phyloP scores from a whole-genome alignment of 2,888 invertebrate genomes.

The Microplitis manilae region DNA sequence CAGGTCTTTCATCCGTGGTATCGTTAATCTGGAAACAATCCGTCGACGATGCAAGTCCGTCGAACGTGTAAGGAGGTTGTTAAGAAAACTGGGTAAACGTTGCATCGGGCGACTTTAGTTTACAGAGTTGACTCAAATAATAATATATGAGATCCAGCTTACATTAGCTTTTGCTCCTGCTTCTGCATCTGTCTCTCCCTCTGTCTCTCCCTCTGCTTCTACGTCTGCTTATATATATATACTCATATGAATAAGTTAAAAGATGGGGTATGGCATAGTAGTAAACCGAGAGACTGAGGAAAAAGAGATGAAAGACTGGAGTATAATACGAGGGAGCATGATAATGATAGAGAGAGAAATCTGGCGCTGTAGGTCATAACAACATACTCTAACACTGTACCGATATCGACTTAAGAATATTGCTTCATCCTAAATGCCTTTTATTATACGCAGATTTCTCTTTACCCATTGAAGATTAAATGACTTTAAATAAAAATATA shows the following conservation, averaged over 20 bases:
- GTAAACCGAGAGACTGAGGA: neutral
- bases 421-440: conserved; percentile 9
- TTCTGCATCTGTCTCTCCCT: neutral
- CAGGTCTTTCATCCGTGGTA: neutral
- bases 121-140: neutral
- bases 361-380: conserved; percentile 64
- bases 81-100: conserved; percentile 2
- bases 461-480: neutral
- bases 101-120: neutral
- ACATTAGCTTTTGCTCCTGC: neutral
- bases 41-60: neutral
- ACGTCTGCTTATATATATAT: neutral
- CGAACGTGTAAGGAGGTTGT: neutral
- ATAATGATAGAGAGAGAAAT: conserved; percentile 56
- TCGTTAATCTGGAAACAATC: neutral
- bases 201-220: neutral
- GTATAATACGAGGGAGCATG: neutral
- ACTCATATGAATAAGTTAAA: neutral
- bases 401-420: neutral
- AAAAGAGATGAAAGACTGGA: neutral
- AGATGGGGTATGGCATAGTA: neutral
- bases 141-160: neutral
- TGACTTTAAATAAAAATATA: neutral
- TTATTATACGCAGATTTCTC: conserved; percentile 16
- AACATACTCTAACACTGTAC: conserved; percentile 8